Base-by-base conservation (phyloP, 1,140 invertebrate genomes). In the Lepidostoma basale region DNA sequence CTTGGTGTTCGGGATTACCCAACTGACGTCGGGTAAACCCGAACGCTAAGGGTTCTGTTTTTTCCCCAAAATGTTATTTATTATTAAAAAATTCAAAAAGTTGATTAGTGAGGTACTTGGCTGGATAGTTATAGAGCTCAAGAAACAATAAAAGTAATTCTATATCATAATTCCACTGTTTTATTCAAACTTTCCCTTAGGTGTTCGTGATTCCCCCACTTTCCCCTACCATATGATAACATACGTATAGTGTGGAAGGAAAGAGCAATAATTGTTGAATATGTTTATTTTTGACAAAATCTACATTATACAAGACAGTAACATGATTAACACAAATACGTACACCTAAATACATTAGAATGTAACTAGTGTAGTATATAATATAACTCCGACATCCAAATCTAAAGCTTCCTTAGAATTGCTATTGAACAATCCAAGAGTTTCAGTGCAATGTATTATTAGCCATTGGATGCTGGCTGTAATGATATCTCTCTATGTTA, bases 281-380 rank as follows among this genome's bases (percentile, higher is more conserved):
- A 45, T 62, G 60, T 79, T 81, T 80, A 77, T 75, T 75, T 76
- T 79, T 81, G 80, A 83, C 79, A 83, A 83, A 83, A 82, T 81
- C 81, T 83, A 83, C 79, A 81, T 74, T 81, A 79, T 72, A 72
- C 70, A 72, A 63, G 70, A 72, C 70, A 65, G 36, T 68, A 68
- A 68, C 64, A 67, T 67, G 60, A 71, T 47, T 67, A 71, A 71
- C 69, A 71, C 69, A 67, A 67, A 65, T 67, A 70, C 69, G 42
- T 67, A 67, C 54, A 65, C 56, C 12, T 63, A 47, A 63, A 63
- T 63, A 63, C 49, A 67, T 67, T 26, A 45, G 26, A 67, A 67
- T 54, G 36, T 65, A 65, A 65, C 49, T 25, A 65, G 63, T 58
- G 62, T 63, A 63, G 45, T 26, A 22, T 12, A 2, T 40, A 26